These are phyloP conservation scores for Mactromeris polynyma DNA, from an alignment of 2,888 invertebrate genomes.

Conservation along the genomic window DNA sequence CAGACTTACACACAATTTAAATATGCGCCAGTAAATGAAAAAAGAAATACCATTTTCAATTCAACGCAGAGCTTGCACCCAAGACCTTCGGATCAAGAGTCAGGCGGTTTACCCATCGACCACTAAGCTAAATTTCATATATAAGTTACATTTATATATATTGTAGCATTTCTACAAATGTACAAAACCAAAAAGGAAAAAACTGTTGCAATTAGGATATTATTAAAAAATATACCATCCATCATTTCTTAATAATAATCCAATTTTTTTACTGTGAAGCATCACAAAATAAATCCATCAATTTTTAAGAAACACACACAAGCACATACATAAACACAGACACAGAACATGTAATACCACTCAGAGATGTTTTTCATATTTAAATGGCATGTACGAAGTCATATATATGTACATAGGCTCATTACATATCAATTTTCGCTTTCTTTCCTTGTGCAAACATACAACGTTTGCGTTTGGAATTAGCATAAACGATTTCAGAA, in stretches of 20 bases:
- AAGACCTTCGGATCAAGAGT: too few species aligned
- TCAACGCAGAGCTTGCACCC: too few species aligned
- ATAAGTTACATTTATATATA: too few species aligned
- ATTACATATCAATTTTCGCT: conserved; percentile 9
- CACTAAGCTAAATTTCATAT: too few species aligned
- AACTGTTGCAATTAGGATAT: too few species aligned
- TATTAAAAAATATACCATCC: too few species aligned
- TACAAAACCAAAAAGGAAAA: too few species aligned
- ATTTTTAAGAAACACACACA: neutral
- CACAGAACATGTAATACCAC: neutral
- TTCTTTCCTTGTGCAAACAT: conserved; percentile 6
- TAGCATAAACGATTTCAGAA: neutral
- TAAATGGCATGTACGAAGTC: neutral
- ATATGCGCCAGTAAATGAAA: too few species aligned
- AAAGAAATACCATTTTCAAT: too few species aligned
- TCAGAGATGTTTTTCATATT: neutral
- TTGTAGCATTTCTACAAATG: too few species aligned
- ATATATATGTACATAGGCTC: neutral
- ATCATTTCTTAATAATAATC: neutral
- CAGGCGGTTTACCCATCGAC: too few species aligned
- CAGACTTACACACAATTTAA: too few species aligned
- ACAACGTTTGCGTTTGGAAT: conserved; percentile 5
- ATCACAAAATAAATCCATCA: neutral
- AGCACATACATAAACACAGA: neutral
- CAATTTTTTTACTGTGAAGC: neutral